Conservation (phyloP, 2,797 vertebrate species). For the Limnodromus scolopaceus region DNA sequence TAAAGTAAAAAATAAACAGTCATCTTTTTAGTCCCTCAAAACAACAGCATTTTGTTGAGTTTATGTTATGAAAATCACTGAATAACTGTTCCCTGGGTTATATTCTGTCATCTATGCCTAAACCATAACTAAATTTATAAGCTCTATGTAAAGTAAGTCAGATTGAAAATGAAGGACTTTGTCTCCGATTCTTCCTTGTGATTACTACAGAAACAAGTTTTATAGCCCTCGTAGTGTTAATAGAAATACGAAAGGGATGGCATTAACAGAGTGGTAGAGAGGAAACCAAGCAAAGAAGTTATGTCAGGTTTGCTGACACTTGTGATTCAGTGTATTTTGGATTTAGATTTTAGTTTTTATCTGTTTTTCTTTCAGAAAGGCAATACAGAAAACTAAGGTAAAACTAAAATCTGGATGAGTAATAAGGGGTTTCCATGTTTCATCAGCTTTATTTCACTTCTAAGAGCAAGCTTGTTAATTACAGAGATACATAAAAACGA, state of each 20-base stretch:
- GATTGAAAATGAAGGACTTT: not conserved
- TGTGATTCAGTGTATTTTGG: not conserved
- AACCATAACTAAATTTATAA: not conserved
- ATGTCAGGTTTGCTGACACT: not conserved
- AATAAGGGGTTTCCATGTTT: not conserved
- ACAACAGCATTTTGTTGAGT: not conserved
- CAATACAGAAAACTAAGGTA: not conserved
- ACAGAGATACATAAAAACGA: not conserved
- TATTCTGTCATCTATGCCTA: not conserved
- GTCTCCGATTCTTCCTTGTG: not conserved
- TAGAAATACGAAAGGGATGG: not conserved
- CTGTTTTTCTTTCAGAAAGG: not conserved
- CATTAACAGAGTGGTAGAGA: not conserved
- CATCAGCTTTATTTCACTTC: not conserved
- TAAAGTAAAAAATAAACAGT: too few species aligned
- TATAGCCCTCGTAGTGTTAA: not conserved
- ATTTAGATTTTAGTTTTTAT: not conserved
- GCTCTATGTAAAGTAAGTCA: not conserved
- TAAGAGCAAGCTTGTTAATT: not conserved
- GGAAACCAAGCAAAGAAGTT: not conserved
- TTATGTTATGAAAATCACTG: not conserved
- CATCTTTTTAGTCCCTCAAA: not conserved
- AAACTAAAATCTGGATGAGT: not conserved
- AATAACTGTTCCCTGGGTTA: not conserved
- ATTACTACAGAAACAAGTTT: not conserved